Conservation (phyloP, 2,888 invertebrate genomes). For the Alitta virens region DNA sequence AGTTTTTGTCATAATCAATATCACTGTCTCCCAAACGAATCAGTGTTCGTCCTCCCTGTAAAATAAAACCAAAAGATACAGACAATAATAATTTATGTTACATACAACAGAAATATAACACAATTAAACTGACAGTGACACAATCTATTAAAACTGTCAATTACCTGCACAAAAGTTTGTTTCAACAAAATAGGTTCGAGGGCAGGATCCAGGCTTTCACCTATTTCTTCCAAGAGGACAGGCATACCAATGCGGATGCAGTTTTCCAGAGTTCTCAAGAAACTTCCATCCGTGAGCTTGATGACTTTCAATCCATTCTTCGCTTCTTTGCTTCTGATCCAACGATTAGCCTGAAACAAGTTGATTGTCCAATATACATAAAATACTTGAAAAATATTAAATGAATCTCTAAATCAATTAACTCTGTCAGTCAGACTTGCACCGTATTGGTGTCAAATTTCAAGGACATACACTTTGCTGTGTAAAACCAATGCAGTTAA, state of each 20-base stretch:
- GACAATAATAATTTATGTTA: not conserved
- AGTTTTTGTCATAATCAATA: slow-evolving; percentile 57
- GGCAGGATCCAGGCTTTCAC: slow-evolving; percentile 56
- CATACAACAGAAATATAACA: not conserved
- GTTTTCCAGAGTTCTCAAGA: slow-evolving; percentile 56
- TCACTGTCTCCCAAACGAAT: slow-evolving; percentile 58
- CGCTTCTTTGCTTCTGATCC: slow-evolving; percentile 54
- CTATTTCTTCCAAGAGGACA: slow-evolving; percentile 56
- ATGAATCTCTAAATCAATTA: too few species aligned
- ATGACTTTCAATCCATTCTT: slow-evolving; percentile 55
- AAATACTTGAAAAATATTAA: not conserved
- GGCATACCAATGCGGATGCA: slow-evolving; percentile 58
- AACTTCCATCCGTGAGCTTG: slow-evolving; percentile 55
- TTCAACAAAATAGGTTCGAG: slow-evolving; percentile 63
- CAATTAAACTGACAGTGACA: not conserved
- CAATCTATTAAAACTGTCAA: not conserved
- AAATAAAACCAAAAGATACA: not conserved
- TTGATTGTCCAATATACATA: not conserved
- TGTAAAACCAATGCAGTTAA: too few species aligned
- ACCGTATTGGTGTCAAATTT: too few species aligned
- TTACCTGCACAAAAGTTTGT: slow-evolving; percentile 73
- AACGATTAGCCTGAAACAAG: slow-evolving; percentile 53
- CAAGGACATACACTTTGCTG: too few species aligned
- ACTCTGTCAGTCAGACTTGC: too few species aligned
- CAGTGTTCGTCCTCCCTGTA: slow-evolving; percentile 54